Percentiles rank a stretch among this genome's conserved stretches.
phyloP scores from a whole-genome alignment of 2,888 invertebrate species.

The Dolichopus griseipennis region DNA sequence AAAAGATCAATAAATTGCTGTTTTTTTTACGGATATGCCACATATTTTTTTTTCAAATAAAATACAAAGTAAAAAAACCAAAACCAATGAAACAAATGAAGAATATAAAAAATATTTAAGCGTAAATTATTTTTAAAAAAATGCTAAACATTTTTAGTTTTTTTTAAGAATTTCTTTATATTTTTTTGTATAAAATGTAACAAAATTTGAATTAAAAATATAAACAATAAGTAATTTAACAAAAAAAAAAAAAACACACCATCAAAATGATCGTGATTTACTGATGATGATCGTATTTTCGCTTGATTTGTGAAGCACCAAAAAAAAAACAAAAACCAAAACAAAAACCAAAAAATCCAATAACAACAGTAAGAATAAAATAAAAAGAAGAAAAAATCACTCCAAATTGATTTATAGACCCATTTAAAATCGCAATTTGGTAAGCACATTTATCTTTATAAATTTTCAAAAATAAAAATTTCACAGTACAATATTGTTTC shows the following conservation, averaged over 20 bases:
- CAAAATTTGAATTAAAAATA: too few relatives aligned
- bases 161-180: not conserved
- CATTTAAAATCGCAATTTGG: constrained; percentile 4
- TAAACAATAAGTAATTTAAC: too few relatives aligned
- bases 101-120: not conserved
- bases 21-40: not conserved
- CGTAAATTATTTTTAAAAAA: not conserved
- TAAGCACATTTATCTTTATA: constrained; percentile 1
- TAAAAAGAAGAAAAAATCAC: not conserved
- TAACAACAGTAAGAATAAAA: not conserved
- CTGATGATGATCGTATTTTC: constrained; percentile 1
- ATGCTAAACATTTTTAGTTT: not conserved
- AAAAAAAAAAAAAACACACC: too few relatives aligned
- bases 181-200: too few relatives aligned
- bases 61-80: not conserved
- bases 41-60: not conserved
- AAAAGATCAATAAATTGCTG: not conserved
- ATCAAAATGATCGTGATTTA: not conserved
- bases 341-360: not conserved
- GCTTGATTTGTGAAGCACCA: not conserved
- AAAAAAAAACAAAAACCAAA: too few relatives aligned
- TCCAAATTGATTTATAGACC: not conserved
- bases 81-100: too few relatives aligned
- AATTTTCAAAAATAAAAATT: not conserved
- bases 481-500: not conserved